Percentiles rank a stretch among this genome's conserved stretches.
Evolutionary conservation across 2,113 vertebrate genomes (phyloP).

Genomic region (Symphodus melops): DNA sequence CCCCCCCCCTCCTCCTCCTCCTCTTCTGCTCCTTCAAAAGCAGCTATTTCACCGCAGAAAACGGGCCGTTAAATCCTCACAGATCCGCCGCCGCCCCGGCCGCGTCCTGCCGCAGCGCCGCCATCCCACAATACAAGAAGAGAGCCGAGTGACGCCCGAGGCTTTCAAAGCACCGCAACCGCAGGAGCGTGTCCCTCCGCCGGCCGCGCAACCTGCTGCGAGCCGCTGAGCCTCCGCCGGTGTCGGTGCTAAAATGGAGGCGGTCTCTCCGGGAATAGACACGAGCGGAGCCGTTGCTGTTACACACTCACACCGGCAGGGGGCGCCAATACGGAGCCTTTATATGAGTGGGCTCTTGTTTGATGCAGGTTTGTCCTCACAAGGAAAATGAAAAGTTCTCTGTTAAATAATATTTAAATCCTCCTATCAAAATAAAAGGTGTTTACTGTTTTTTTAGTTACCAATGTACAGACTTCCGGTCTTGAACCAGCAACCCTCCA

Average conservation of each 20-base stretch:
- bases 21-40: slow-evolving; percentile 1
- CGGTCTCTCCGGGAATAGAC: slow-evolving; percentile 38
- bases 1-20: slow-evolving; percentile 3
- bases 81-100: slow-evolving; percentile 16
- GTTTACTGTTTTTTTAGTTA: too few relatives aligned
- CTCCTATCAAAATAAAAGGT: too few relatives aligned
- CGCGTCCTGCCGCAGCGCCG: slow-evolving; percentile 49
- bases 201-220: slow-evolving; percentile 6
- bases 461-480: too few relatives aligned
- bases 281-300: slow-evolving; percentile 6
- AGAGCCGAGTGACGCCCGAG: background rate
- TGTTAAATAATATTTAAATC: too few relatives aligned
- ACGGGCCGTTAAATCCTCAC: slow-evolving; percentile 44
- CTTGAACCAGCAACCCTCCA: too few relatives aligned
- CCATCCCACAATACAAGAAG: slow-evolving; percentile 36
- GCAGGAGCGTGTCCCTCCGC: slow-evolving; percentile 19
- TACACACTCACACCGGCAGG: background rate
- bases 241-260: slow-evolving; percentile 70
- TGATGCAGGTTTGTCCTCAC: too few relatives aligned
- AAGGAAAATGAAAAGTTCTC: too few relatives aligned
- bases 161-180: background rate
- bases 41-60: background rate
- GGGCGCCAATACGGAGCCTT: slow-evolving; percentile 10
- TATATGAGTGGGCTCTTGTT: too few relatives aligned
- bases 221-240: slow-evolving; percentile 31